A percentile compares a stretch with the other conserved stretches of the same genome.
Conservation (phyloP, 2,797 vertebrate genomes). For the Myioborus melanocephalus region DNA sequence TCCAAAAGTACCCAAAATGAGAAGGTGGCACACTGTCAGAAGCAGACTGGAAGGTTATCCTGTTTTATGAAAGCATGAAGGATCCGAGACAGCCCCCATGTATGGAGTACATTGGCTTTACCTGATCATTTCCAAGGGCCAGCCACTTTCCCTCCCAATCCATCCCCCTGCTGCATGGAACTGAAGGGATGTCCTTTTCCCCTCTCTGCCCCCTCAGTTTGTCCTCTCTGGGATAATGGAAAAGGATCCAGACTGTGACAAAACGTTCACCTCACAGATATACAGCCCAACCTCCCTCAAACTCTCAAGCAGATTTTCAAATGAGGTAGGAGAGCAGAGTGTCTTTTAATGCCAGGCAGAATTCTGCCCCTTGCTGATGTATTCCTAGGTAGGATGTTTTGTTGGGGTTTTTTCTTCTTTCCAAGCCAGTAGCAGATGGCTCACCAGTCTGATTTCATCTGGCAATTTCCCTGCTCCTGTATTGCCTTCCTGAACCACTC, state of each 20-base stretch:
- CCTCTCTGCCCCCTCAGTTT: neutral
- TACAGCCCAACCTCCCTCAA: neutral
- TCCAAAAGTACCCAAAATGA: neutral
- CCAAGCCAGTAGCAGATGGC: slow-evolving; percentile 31
- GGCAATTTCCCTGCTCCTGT: neutral
- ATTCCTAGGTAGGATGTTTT: neutral
- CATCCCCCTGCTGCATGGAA: neutral
- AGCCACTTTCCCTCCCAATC: accelerated
- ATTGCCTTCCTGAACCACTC: neutral
- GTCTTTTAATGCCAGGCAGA: neutral
- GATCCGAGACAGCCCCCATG: neutral
- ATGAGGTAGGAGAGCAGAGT: neutral
- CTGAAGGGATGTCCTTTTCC: accelerated
- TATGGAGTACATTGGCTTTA: neutral
- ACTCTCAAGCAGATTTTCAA: neutral
- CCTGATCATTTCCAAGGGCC: neutral
- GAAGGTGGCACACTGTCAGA: neutral
- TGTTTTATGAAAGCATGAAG: neutral
- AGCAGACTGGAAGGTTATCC: neutral
- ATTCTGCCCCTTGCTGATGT: neutral
- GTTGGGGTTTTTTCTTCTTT: neutral
- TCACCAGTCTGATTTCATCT: slow-evolving; percentile 17
- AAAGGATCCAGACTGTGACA: neutral
- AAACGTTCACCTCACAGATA: neutral
- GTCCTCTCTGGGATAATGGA: neutral